Evolutionary conservation across 2,113 vertebrate species (phyloP), one percentile per base, ranked within the genome.

Genomic region (Atlantisia rogersi): DNA sequence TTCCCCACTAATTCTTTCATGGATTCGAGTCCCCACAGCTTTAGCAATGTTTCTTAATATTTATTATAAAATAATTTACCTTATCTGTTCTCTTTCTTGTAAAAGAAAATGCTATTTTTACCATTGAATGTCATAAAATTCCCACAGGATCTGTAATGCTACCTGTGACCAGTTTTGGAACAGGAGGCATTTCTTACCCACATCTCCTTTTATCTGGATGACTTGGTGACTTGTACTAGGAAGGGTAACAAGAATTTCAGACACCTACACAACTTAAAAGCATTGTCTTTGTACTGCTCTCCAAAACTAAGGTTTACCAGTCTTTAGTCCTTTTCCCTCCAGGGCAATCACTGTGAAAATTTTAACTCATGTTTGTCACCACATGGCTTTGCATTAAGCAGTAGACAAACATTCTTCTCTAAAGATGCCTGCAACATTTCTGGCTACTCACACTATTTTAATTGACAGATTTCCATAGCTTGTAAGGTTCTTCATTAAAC

Each of bases 401-500:
- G 29, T 6, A 81, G 25, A 52, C 8, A 81, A 89, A 42, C 0
- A 37, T 68, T 75, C 59, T 74, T 83, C 40, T 92, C 52, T 64
- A 94, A 78, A 71, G 40, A 60, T 86, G 32, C 15, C 50, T 37
- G 26, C 39, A 86, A 64, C 8, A 44, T 78, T 92, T 92, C 32
- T n/a, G 83, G 46, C 28, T 86, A 52, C 37, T 94, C 15, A 74
- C 14, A 10, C 16, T 55, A 18, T 86, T 88, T 75, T 93, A 90
- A 94, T 74, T 92, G 76, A 88, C 52, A 75, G 42, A 84, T 81
- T 95, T 88, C 64, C 62, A 78, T 86, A 81, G 15, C 12, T 90
- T 92, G 75, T 74, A 67, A 78, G 73, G 48, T 50, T 74, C 56
- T 59, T 83, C 64, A 84, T 92, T 91, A 78, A 92, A 83, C 8